Base-by-base conservation (phyloP, 2,113 vertebrate species). In the Nerophis ophidion region DNA sequence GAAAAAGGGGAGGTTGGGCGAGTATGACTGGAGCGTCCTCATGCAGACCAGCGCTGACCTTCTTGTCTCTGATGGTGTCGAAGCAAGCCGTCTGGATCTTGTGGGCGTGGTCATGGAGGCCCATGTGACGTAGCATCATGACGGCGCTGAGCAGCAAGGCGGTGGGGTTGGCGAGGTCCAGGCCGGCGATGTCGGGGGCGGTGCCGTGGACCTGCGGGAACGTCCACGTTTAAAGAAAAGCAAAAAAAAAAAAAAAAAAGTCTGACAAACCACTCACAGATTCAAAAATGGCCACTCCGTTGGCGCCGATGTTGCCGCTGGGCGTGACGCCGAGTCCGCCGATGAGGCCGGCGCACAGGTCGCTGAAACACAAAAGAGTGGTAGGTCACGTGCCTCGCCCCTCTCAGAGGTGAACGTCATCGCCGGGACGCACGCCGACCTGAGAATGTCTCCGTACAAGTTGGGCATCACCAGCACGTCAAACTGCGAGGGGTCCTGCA, bases 381-480 rank as follows among this genome's bases (percentile, higher is more conserved):
- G 12, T 12, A 9, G 40, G 10, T 44, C 40, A 12, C 40, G 10
- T 7, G 40, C 40, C 1, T 4, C 10, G 40, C 40, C 40, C 1
- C 12, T 11, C 12, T 11, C 40, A 4, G 10, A 5, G 40, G 40
- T 5, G 11, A 12, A 11, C 40, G 5, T 44, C 40, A 11, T 26
- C 40, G 11, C 11, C 40, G 12, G 5, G 40, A 44, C 5, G 40
- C 40, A 11, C 10, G 4, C 48, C 61, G 76, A 96, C 96, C 96
- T 98, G 70, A 98, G 87, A 51, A 98, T 98, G 75, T 98, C 96
- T 52, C 96, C 96, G 0, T 98, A 98, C 72, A 98, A 83, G 67
- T 98, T 98, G 13, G 96, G 96, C 96, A 98, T 98, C 34, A 98
- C 95, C 1, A 98, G 91, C 7, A 98, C 94, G 79, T 98, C 96